Percentiles rank a stretch among this genome's conserved stretches.
phyloP scores from a whole-genome alignment of 1,140 invertebrate genomes.

The Paramacrobiotus metropolitanus region DNA sequence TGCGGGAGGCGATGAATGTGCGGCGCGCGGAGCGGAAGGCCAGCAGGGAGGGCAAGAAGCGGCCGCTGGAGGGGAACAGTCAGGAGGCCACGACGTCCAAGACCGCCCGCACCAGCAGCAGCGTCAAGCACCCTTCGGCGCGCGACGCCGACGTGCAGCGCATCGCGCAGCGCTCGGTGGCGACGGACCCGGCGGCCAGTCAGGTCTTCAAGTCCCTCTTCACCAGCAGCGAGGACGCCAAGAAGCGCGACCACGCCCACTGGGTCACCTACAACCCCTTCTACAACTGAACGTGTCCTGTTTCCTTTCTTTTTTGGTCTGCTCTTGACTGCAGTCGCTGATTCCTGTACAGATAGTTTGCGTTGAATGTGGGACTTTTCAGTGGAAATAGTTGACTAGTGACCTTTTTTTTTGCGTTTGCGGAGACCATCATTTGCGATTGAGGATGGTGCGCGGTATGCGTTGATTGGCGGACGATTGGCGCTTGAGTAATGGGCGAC shows the following conservation, averaged over 20 bases:
- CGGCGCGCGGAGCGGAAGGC: constrained; percentile 30
- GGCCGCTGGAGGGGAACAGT: constrained; percentile 13
- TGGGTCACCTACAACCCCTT: constrained; percentile 96
- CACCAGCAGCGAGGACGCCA: constrained; percentile 59
- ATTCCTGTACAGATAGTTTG: too few relatives aligned
- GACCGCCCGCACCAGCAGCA: constrained; percentile 11
- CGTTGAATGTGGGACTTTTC: too few relatives aligned
- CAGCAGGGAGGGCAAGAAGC: constrained; percentile 27
- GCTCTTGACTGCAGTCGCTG: background rate
- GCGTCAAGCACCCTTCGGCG: constrained; percentile 6
- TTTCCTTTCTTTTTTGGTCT: background rate
- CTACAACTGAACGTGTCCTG: constrained; percentile 33
- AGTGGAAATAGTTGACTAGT: too few relatives aligned
- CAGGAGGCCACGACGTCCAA: constrained; percentile 10
- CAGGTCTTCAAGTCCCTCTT: constrained; percentile 87
- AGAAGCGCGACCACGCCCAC: constrained; percentile 62
- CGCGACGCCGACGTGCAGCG: background rate
- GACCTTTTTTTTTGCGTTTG: too few relatives aligned
- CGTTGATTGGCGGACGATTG: too few relatives aligned
- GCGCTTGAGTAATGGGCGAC: too few relatives aligned
- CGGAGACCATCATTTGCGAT: too few relatives aligned
- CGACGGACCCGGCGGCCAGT: constrained; percentile 67
- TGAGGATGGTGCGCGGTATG: too few relatives aligned
- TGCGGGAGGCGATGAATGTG: constrained; percentile 36
- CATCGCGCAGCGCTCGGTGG: constrained; percentile 25